phyloP scores from a whole-genome alignment of 1,140 invertebrate genomes.

The Drosophila yakuba region DNA sequence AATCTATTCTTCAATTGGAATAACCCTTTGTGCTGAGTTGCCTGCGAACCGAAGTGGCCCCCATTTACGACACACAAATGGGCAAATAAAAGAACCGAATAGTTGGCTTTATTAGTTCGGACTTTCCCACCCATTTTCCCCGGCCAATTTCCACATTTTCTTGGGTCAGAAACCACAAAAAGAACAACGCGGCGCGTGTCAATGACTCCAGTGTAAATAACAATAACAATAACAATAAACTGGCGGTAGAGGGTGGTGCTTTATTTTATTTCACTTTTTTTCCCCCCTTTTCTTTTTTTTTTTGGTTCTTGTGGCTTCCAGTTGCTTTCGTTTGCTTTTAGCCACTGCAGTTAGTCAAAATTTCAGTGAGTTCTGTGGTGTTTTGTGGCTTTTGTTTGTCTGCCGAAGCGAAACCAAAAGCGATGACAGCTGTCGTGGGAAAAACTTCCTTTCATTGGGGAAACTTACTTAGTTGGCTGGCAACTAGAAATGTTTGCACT shows the following conservation, averaged over 20 bases:
- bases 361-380: background rate
- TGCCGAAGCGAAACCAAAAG: background rate
- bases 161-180: slow-evolving; percentile 17
- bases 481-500: slow-evolving; percentile 28
- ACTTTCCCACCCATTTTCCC: slow-evolving; percentile 6
- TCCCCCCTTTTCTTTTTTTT: too few relatives aligned
- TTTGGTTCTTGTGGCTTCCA: background rate
- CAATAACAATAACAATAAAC: slow-evolving; percentile 37
- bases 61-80: background rate
- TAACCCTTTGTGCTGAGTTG: slow-evolving; percentile 2
- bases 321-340: background rate
- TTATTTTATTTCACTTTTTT: slow-evolving; percentile 7
- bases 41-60: background rate
- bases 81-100: slow-evolving; percentile 2
- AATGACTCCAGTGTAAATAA: slow-evolving; percentile 38
- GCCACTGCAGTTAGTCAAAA: slow-evolving; percentile 32
- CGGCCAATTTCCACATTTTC: background rate
- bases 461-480: slow-evolving; percentile 6
- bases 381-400: slow-evolving; percentile 22
- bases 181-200: slow-evolving; percentile 17
- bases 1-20: background rate
- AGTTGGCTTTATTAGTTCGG: slow-evolving; percentile 14
- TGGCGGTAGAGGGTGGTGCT: background rate
- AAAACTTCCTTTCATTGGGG: background rate
- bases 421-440: slow-evolving; percentile 19